phyloP scores from a whole-genome alignment of 2,113 vertebrate genomes.

The Bos javanicus region DNA sequence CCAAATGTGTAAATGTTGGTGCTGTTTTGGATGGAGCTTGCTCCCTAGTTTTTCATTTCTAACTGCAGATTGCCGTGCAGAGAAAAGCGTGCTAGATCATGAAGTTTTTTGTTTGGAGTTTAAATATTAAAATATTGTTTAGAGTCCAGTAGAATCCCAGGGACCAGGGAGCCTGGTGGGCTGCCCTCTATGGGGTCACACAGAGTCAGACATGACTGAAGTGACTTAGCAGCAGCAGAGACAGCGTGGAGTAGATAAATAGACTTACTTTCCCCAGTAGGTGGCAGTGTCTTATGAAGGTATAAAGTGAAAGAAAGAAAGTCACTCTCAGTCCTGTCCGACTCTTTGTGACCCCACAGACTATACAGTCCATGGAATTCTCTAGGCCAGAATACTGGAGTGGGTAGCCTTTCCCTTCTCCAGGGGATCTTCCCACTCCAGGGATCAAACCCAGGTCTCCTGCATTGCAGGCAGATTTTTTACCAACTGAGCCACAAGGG shows the following conservation, averaged over 20 bases:
- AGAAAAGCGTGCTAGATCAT: neutral
- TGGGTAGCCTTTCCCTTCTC: too few relatives aligned
- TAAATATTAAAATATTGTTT: neutral
- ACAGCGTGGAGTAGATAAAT: neutral
- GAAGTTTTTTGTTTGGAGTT: neutral
- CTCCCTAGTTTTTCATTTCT: neutral
- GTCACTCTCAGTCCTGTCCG: neutral
- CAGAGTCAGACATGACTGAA: too few relatives aligned
- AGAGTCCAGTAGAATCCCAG: neutral
- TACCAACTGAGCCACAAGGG: too few relatives aligned
- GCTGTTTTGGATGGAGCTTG: neutral
- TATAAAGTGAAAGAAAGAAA: neutral
- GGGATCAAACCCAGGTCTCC: too few relatives aligned
- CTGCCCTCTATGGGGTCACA: too few relatives aligned
- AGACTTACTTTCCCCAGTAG: conserved; percentile 34
- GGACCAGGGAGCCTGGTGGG: too few relatives aligned
- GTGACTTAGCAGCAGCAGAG: neutral
- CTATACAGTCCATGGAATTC: neutral
- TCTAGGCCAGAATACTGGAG: neutral
- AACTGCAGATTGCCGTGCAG: neutral
- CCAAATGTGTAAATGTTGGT: neutral
- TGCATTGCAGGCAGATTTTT: too few relatives aligned
- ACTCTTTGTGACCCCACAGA: neutral
- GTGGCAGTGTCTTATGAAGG: conserved; percentile 41
- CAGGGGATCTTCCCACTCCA: too few relatives aligned